Percentiles rank a stretch among this genome's conserved stretches.
Evolutionary conservation across 2,113 vertebrate genomes (phyloP).

Genomic region (Bubo bubo): DNA sequence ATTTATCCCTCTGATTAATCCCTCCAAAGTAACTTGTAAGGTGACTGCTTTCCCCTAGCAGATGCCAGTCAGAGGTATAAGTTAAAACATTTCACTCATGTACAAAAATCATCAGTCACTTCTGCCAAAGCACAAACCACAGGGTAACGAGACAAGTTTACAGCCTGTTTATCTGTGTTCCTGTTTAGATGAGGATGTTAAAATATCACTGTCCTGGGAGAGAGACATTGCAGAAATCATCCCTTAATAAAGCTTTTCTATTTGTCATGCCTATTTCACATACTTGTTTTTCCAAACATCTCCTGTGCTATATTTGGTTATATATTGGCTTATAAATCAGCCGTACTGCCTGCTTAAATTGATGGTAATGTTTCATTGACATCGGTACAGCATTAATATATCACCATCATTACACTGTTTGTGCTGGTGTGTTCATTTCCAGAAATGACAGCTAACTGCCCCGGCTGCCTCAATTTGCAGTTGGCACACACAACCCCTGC

Average conservation of each 20-base stretch:
- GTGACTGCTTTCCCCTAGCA: background rate
- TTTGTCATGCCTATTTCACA: background rate
- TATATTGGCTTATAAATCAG: conserved; percentile 59
- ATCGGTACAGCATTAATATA: background rate
- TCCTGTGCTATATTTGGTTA: conserved; percentile 40
- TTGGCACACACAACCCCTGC: background rate
- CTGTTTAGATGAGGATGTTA: background rate
- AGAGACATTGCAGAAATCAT: conserved; percentile 18
- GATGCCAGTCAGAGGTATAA: background rate
- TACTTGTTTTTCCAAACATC: conserved; percentile 24
- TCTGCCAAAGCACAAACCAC: background rate
- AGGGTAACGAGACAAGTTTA: background rate
- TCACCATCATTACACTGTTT: background rate
- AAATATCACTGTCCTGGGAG: conserved; percentile 21
- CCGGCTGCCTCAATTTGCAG: accelerated
- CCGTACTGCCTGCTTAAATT: conserved; percentile 6
- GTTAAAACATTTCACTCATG: background rate
- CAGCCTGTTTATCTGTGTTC: conserved; percentile 1
- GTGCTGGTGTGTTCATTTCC: background rate
- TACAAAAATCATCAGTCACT: background rate
- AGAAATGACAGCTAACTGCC: background rate
- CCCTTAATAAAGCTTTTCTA: conserved; percentile 19
- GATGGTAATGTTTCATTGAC: conserved; percentile 26
- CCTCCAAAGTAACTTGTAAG: background rate
- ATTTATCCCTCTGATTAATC: background rate